Base-by-base conservation (phyloP, 2,888 invertebrate species). In the Cataglyphis livida region DNA sequence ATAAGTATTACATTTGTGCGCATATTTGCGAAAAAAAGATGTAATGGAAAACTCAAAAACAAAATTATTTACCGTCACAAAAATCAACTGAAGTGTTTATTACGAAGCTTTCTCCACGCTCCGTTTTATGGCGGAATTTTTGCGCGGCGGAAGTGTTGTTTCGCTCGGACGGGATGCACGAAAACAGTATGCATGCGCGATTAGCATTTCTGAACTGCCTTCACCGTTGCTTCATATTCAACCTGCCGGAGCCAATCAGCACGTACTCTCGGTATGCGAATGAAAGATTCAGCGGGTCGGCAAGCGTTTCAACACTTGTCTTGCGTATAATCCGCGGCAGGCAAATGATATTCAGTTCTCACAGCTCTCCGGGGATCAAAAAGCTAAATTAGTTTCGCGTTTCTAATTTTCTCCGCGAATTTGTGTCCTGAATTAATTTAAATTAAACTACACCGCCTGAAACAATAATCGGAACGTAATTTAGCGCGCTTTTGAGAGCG, bases 401-500 rank as follows among this genome's bases (percentile, higher is more conserved):
- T 51, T 82, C 78, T 74, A 48, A 82, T 82, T 66, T 62, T 64
- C 82, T 25, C 48, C 48, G 64, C 66, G 38, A 59, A 65, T 59
- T 74, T 73, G 85, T 86, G 85, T 85, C 86, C 84, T 48, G 90
- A 85, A 92, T 91, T 92, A 92, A 92, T 92, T 89, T 91, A 91
- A 92, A 93, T 92, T 92, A 92, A 92, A 71, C 35, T 90, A 90
- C 18, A 15, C 57, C 68, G 28, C 9, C 32, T 51, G 70, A 32
- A 38, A 41, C 18, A 12, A 62, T n/a, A 44, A 44, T 21, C 57
- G 21, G 44, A 10, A 32, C 3, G 15, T 35, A 12, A 68, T 41
- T 12, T 18, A 57, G 44, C 21, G 18, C 32, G 12, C 25, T 25
- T 57, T 57, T 6, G 9, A 15, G 21, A 4, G 51, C 12, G 28